phyloP scores from a whole-genome alignment of 2,113 vertebrate species.

The Paratilapia polleni region DNA sequence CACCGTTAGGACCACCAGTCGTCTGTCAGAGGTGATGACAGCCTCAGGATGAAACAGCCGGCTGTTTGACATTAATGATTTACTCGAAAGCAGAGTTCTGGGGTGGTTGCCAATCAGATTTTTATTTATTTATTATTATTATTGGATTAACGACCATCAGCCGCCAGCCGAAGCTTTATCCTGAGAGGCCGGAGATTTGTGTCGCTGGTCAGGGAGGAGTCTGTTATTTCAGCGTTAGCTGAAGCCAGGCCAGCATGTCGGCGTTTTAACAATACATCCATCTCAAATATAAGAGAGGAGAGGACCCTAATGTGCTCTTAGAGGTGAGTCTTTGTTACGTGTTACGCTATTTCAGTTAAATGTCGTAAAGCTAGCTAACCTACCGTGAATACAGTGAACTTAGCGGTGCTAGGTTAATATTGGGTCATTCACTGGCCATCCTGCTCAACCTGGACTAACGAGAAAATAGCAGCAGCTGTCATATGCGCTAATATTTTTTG shows the following conservation, averaged over 20 bases:
- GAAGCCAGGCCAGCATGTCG: constrained; percentile 53
- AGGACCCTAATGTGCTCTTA: constrained; percentile 52
- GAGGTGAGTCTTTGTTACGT: constrained; percentile 53
- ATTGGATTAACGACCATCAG: constrained; percentile 63
- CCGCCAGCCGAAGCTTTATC: constrained; percentile 49
- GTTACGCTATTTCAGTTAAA: neutral
- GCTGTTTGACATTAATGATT: neutral
- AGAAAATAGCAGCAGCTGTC: neutral
- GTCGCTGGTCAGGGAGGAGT: constrained; percentile 68
- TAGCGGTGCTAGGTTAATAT: constrained; percentile 1
- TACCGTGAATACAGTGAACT: neutral
- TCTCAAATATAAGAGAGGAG: neutral
- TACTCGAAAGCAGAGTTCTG: constrained; percentile 34
- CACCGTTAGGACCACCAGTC: neutral
- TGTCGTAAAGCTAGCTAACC: constrained; percentile 21
- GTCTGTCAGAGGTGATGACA: constrained; percentile 29
- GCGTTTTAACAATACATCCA: constrained; percentile 32
- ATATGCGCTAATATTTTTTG: neutral
- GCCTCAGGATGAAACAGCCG: neutral
- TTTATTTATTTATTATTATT: constrained; percentile 12
- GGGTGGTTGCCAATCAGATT: constrained; percentile 37
- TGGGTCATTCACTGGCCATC: constrained; percentile 2
- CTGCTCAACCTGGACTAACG: neutral
- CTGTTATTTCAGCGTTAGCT: constrained; percentile 33
- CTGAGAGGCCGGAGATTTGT: constrained; percentile 68